These are phyloP conservation scores for Eubasilissa regina DNA, from an alignment of 1,140 invertebrate species.

Conservation along the genomic window DNA sequence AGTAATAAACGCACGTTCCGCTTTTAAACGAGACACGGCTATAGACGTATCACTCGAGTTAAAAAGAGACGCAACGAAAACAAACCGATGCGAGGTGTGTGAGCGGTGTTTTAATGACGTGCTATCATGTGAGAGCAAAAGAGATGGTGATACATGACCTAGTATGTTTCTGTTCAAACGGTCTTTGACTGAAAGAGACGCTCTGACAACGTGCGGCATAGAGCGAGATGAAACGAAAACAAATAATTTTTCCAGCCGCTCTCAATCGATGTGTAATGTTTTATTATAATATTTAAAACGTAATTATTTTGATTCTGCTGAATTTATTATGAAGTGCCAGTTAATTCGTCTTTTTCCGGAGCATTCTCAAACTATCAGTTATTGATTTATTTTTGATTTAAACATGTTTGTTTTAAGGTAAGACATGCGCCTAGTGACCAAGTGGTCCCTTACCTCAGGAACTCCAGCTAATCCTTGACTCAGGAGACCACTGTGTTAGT, in stretches of 20 bases:
- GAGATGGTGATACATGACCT: constrained; percentile 35
- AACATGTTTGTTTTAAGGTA: too few species aligned
- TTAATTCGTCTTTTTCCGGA: too few species aligned
- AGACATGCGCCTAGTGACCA: too few species aligned
- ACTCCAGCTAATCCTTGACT: too few species aligned
- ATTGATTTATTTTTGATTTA: too few species aligned
- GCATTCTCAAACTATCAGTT: too few species aligned
- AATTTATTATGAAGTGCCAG: too few species aligned
- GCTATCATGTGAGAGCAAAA: constrained; percentile 21
- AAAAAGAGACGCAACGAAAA: constrained; percentile 58
- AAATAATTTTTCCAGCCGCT: constrained; percentile 55
- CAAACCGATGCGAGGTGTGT: constrained; percentile 54
- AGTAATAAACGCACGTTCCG: neutral
- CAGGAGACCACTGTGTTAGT: too few species aligned
- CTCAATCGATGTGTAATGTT: constrained; percentile 8
- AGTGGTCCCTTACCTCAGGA: too few species aligned
- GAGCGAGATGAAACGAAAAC: constrained; percentile 71
- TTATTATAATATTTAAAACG: neutral
- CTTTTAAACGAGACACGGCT: constrained; percentile 3
- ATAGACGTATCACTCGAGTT: constrained; percentile 33
- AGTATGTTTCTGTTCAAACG: constrained; percentile 33
- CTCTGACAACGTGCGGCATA: constrained; percentile 55
- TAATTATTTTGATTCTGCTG: too few species aligned
- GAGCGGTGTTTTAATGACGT: constrained; percentile 53
- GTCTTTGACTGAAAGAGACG: constrained; percentile 36